Percentiles rank a stretch among this genome's conserved stretches.
Conservation (phyloP, 2,113 vertebrate species). For the Planiliza haematocheilus region DNA sequence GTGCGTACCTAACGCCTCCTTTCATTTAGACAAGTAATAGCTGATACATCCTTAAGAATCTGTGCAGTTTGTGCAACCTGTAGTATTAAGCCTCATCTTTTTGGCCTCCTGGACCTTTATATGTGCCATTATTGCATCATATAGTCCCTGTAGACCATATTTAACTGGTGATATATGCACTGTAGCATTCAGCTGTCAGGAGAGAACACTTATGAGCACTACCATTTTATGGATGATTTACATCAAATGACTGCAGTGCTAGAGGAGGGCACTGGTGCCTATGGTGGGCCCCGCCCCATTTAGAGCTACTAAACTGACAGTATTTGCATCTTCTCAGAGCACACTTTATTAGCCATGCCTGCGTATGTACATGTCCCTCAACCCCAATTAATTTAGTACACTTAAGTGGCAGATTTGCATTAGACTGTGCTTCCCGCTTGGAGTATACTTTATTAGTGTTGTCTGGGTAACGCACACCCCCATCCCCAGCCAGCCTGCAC, state of each 20-base stretch:
- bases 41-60: conserved; percentile 5
- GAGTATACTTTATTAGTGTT: conserved; percentile 66
- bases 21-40: conserved; percentile 26
- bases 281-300: conserved; percentile 7
- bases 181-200: conserved; percentile 47
- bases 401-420: conserved; percentile 67
- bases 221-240: conserved; percentile 59
- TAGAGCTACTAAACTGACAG: conserved; percentile 55
- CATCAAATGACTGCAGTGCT: conserved; percentile 48
- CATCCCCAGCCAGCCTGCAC: neutral
- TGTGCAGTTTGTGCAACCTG: neutral
- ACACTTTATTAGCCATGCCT: conserved; percentile 63
- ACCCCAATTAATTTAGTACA: conserved; percentile 67
- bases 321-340: conserved; percentile 49
- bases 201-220: conserved; percentile 37
- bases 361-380: conserved; percentile 62
- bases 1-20: neutral
- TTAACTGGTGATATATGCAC: conserved; percentile 58
- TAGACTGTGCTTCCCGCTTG: conserved; percentile 32
- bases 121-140: conserved; percentile 26
- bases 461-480: conserved; percentile 49
- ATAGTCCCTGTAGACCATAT: conserved; percentile 32
- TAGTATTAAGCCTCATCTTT: conserved; percentile 9
- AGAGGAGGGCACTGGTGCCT: conserved; percentile 29
- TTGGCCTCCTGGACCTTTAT: conserved; percentile 8